Conservation (phyloP, 1,140 invertebrate species). For the Panulirus ornatus region DNA sequence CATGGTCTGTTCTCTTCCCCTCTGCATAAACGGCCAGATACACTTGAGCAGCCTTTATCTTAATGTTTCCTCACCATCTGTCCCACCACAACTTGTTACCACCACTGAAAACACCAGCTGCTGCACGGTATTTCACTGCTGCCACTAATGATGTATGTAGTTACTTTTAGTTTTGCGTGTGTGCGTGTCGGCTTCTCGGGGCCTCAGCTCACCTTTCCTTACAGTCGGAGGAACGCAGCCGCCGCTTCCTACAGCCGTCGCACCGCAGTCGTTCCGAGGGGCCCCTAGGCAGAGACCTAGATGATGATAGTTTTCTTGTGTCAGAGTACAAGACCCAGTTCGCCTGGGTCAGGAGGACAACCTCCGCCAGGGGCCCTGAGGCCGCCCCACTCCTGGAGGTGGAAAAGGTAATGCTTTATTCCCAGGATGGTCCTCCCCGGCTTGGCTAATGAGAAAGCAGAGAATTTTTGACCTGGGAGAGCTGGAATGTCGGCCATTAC, state of each 20-base stretch:
- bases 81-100: neutral
- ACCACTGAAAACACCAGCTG: neutral
- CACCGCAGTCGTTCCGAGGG: constrained; percentile 74
- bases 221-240: constrained; percentile 74
- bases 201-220: constrained; percentile 74
- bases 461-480: constrained; percentile 17
- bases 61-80: too few relatives aligned
- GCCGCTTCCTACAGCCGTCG: constrained; percentile 72
- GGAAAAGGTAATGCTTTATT: constrained; percentile 72
- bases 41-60: too few relatives aligned
- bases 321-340: constrained; percentile 75
- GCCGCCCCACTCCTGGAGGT: constrained; percentile 74
- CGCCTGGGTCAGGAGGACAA: constrained; percentile 69
- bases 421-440: constrained; percentile 22
- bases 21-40: too few relatives aligned
- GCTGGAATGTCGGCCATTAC: constrained; percentile 21
- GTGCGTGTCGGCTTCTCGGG: constrained; percentile 18
- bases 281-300: constrained; percentile 74
- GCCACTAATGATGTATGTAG: constrained; percentile 13
- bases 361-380: constrained; percentile 73
- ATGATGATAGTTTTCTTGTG: constrained; percentile 75
- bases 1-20: too few relatives aligned
- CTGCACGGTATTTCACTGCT: constrained; percentile 26
- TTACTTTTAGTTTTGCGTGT: constrained; percentile 31
- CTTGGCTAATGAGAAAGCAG: constrained; percentile 33